Conservation (phyloP, 2,888 invertebrate species). For the Pharmacophagus antenor region DNA sequence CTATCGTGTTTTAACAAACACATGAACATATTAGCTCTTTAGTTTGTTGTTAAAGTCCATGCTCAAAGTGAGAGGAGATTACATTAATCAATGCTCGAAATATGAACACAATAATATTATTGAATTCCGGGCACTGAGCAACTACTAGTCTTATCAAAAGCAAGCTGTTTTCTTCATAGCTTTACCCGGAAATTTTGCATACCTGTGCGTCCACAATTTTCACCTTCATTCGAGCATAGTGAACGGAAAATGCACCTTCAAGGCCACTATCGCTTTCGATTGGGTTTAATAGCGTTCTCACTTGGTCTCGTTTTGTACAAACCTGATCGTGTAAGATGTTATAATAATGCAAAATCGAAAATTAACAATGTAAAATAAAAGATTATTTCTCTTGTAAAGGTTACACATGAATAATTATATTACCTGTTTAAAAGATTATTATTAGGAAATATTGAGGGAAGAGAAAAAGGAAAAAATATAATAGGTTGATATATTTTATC, state of each 20-base stretch:
- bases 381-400: too few species aligned
- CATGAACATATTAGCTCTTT: too few species aligned
- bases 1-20: too few species aligned
- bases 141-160: not conserved
- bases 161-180: not conserved
- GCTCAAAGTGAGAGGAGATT: too few species aligned
- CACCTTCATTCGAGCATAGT: conserved; percentile 53
- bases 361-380: not conserved
- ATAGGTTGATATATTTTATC: too few species aligned
- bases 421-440: too few species aligned
- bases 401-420: too few species aligned
- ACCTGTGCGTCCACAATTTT: conserved; percentile 50
- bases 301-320: conserved; percentile 1
- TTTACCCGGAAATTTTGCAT: conserved; percentile 36
- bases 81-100: too few species aligned
- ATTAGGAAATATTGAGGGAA: too few species aligned
- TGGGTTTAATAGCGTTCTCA: conserved; percentile 14
- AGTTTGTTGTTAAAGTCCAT: too few species aligned
- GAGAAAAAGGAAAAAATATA: too few species aligned
- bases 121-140: not conserved
- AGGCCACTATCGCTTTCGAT: conserved; percentile 63
- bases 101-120: too few species aligned
- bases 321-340: not conserved
- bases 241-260: conserved; percentile 52
- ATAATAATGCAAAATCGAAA: not conserved